phyloP scores from a whole-genome alignment of 2,113 vertebrate genomes.

The Dicentrarchus labrax region DNA sequence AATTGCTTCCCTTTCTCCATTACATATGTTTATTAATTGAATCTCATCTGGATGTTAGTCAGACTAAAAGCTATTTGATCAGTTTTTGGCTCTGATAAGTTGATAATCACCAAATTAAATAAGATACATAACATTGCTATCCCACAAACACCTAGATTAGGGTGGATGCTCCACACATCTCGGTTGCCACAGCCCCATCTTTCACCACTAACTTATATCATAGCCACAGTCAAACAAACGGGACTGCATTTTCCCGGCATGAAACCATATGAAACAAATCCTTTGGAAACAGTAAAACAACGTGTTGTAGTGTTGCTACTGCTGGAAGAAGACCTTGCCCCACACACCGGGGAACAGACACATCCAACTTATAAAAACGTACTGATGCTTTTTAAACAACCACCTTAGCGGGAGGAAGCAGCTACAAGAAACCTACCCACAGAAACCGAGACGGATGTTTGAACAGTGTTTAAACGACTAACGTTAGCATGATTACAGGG shows the following conservation, averaged over 20 bases:
- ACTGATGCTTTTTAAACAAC: neutral
- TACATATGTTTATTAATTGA: neutral
- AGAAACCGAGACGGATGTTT: conserved; percentile 26
- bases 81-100: neutral
- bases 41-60: neutral
- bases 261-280: conserved; percentile 3
- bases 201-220: neutral
- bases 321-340: neutral
- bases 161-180: neutral
- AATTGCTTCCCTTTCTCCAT: neutral
- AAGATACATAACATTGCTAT: neutral
- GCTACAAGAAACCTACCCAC: neutral
- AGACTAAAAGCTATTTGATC: neutral
- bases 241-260: neutral
- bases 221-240: neutral
- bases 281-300: neutral
- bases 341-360: neutral
- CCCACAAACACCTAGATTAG: neutral
- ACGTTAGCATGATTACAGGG: conserved; percentile 6
- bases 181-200: neutral
- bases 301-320: neutral
- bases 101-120: neutral
- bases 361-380: neutral
- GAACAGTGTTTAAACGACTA: conserved; percentile 11
- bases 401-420: neutral